Evolutionary conservation across 2,888 invertebrate genomes (phyloP).

Genomic region (Priocnemis perturbator): DNA sequence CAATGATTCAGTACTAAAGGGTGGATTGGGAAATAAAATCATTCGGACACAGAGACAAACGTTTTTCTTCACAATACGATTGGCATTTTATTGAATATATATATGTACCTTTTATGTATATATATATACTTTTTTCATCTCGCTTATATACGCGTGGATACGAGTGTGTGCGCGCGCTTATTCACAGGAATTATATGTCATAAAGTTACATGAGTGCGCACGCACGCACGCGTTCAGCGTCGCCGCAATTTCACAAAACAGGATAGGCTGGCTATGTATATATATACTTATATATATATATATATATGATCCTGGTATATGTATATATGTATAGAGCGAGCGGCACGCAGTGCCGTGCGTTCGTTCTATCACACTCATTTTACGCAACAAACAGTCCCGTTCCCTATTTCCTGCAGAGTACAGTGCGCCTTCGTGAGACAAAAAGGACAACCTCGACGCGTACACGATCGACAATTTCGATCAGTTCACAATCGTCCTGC

Average conservation of each 20-base stretch:
- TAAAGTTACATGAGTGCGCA: slow-evolving; percentile 24
- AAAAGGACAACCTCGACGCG: slow-evolving; percentile 12
- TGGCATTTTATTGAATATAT: slow-evolving; percentile 68
- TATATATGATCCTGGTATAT: slow-evolving; percentile 36
- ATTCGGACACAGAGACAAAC: too few relatives aligned
- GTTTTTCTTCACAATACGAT: slow-evolving; percentile 62
- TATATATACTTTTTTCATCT: slow-evolving; percentile 45
- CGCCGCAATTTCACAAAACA: slow-evolving; percentile 27
- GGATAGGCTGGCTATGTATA: slow-evolving; percentile 51
- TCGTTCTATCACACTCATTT: not conserved
- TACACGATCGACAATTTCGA: slow-evolving; percentile 9
- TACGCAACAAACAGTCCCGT: too few relatives aligned
- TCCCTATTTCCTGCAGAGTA: slow-evolving; percentile 44
- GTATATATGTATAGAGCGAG: too few relatives aligned
- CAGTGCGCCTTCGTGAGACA: slow-evolving; percentile 31
- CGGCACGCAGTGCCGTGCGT: too few relatives aligned
- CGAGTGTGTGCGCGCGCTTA: slow-evolving; percentile 29
- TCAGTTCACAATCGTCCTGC: not conserved
- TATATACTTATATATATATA: slow-evolving; percentile 39
- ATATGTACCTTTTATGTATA: slow-evolving; percentile 38
- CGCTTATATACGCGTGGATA: slow-evolving; percentile 28
- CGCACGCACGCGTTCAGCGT: slow-evolving; percentile 30
- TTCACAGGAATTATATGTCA: slow-evolving; percentile 25
- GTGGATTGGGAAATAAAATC: too few relatives aligned
- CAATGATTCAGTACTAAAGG: too few relatives aligned